Evolutionary conservation across 2,113 vertebrate species (phyloP).

Genomic region (Microcebus lehilahytsara): DNA sequence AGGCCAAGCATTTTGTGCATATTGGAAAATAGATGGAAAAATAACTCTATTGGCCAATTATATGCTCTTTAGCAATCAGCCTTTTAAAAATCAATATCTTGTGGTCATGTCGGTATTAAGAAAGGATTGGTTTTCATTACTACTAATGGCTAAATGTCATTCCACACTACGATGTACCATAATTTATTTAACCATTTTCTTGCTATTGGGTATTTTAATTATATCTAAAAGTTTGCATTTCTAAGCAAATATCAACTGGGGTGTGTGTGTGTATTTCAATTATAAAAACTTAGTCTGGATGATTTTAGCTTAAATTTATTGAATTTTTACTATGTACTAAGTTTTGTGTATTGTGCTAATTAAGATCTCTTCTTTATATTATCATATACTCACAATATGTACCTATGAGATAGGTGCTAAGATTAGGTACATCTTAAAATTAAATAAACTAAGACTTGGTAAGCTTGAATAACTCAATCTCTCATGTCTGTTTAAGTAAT

Average conservation of each 20-base stretch:
- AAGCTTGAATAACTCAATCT: background rate
- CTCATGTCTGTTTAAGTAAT: background rate
- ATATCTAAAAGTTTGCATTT: constrained; percentile 22
- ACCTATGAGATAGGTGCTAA: background rate
- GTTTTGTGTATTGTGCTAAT: background rate
- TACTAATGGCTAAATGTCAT: constrained; percentile 8
- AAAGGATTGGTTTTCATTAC: background rate
- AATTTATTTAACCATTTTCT: constrained; percentile 9
- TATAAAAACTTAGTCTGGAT: background rate
- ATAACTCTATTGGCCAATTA: background rate
- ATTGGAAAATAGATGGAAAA: background rate
- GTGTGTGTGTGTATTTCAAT: background rate
- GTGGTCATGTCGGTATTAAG: background rate
- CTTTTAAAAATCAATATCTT: background rate
- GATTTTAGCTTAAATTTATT: background rate
- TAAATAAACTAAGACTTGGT: background rate
- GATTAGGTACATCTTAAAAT: background rate
- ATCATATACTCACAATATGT: background rate
- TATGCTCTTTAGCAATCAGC: background rate
- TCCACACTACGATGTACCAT: background rate
- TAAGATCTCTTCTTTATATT: background rate
- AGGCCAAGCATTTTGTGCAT: background rate
- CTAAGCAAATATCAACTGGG: background rate
- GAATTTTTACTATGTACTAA: background rate
- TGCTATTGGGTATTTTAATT: background rate